Evolutionary conservation across 2,797 vertebrate species (phyloP).

Genomic region (Loris lydekkerianus): DNA sequence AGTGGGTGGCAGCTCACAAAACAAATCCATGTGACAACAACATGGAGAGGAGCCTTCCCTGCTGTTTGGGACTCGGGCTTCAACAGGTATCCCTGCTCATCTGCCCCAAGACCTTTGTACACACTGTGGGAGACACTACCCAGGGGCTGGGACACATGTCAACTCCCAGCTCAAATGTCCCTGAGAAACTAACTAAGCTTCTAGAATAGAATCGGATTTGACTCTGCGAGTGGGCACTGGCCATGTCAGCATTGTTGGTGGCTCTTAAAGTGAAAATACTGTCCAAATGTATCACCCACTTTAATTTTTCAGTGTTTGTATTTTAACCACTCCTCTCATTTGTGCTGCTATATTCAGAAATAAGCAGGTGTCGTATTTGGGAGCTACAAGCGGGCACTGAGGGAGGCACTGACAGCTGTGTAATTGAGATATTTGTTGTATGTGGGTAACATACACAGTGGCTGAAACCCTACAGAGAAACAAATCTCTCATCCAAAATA

Average conservation of each 20-base stretch:
- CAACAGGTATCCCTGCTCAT: neutral
- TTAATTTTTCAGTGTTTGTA: fast-evolving
- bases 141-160: neutral
- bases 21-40: neutral
- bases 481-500: slow-evolving; percentile 76
- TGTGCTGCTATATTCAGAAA: slow-evolving; percentile 76
- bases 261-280: fast-evolving
- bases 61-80: neutral
- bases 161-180: neutral
- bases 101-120: neutral
- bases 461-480: slow-evolving; percentile 82
- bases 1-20: neutral
- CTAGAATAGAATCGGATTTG: neutral
- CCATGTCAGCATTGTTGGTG: fast-evolving
- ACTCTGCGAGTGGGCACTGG: too few species aligned
- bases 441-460: slow-evolving; percentile 82
- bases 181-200: too few species aligned
- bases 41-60: fast-evolving
- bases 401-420: slow-evolving; percentile 83
- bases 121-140: fast-evolving
- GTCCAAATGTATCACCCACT: fast-evolving
- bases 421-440: slow-evolving; percentile 84
- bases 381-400: slow-evolving; percentile 84
- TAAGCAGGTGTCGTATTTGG: slow-evolving; percentile 85
- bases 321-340: neutral